Evolutionary conservation across 2,888 invertebrate genomes (phyloP).

Genomic region (Furcula furcula): DNA sequence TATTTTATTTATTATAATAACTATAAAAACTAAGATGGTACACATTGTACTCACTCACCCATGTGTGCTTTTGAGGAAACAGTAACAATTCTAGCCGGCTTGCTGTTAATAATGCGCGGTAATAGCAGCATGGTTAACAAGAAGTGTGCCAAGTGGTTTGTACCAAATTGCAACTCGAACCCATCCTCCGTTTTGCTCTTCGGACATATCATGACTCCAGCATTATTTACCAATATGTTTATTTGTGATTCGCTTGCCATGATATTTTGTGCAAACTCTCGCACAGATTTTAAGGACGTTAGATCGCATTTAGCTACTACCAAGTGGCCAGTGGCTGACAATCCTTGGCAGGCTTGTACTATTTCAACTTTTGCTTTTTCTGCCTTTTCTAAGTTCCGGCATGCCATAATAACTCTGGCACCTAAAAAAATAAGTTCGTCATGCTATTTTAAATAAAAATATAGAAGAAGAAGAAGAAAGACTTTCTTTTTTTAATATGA

Average conservation of each 20-base stretch:
- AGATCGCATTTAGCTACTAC: slow-evolving; percentile 81
- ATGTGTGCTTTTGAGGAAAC: slow-evolving; percentile 82
- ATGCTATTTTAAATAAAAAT: too few species aligned
- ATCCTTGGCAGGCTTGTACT: slow-evolving; percentile 58
- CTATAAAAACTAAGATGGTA: too few species aligned
- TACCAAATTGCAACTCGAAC: slow-evolving; percentile 86
- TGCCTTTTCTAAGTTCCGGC: slow-evolving; percentile 76
- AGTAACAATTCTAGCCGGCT: slow-evolving; percentile 84
- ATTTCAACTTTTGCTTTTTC: slow-evolving; percentile 81
- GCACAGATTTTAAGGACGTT: slow-evolving; percentile 81
- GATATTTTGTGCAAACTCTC: slow-evolving; percentile 80
- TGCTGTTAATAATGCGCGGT: slow-evolving; percentile 82
- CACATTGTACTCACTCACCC: too few species aligned
- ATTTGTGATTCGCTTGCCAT: slow-evolving; percentile 80
- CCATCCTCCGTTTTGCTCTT: slow-evolving; percentile 85
- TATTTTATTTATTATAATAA: too few species aligned
- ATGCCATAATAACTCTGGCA: slow-evolving; percentile 81
- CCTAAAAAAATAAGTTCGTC: slow-evolving; percentile 67
- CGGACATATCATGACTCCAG: slow-evolving; percentile 88
- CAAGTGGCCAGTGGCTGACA: slow-evolving; percentile 69
- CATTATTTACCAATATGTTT: slow-evolving; percentile 86
- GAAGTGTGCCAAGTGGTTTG: slow-evolving; percentile 87
- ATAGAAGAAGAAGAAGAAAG: too few species aligned
- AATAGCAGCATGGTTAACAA: slow-evolving; percentile 84
- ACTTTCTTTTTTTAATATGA: too few species aligned